Percentiles rank a stretch among this genome's conserved stretches.
Conservation (phyloP, 2,113 vertebrate species). For the Pluvianellus socialis region DNA sequence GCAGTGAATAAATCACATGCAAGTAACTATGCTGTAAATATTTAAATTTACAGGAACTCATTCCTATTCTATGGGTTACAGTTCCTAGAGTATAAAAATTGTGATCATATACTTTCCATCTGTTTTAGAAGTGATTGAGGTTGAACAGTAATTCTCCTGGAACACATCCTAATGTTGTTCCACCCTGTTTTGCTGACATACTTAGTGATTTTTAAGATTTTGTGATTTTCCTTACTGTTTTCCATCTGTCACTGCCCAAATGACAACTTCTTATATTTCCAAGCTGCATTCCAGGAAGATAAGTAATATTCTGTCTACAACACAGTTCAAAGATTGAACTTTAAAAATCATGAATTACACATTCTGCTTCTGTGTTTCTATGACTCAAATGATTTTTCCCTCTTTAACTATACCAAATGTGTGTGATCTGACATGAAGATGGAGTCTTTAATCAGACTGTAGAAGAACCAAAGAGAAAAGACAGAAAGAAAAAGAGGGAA, state of each 20-base stretch:
- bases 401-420: neutral
- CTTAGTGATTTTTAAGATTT: neutral
- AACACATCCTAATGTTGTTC: neutral
- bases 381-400: neutral
- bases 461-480: neutral
- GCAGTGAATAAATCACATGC: neutral
- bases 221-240: neutral
- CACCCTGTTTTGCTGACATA: neutral
- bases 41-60: neutral
- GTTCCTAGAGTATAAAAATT: neutral
- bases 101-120: accelerated
- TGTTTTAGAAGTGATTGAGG: neutral
- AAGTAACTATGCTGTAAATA: neutral
- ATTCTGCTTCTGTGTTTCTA: neutral
- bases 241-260: neutral
- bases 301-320: neutral
- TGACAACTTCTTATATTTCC: neutral
- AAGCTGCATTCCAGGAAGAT: neutral
- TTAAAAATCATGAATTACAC: neutral
- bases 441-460: neutral
- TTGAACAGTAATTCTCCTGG: neutral
- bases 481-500: neutral
- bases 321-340: neutral
- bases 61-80: neutral
- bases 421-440: neutral